Conservation (phyloP, 2,113 vertebrate genomes). For the Psittacula cyanocephala region DNA sequence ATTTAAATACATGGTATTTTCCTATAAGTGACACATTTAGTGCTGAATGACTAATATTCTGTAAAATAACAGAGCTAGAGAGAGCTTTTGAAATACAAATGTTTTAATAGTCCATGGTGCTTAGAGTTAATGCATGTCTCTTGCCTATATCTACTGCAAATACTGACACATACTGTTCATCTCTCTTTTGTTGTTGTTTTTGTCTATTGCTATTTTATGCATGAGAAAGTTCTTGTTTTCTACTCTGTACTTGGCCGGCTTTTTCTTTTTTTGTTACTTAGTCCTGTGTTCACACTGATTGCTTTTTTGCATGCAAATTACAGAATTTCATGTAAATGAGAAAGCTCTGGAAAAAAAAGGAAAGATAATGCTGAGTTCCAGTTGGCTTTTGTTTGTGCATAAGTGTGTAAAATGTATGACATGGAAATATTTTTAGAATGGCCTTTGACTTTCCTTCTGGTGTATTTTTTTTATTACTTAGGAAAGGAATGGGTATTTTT, state of each 20-base stretch:
- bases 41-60: slow-evolving; percentile 37
- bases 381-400: slow-evolving; percentile 66
- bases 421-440: slow-evolving; percentile 66
- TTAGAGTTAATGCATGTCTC: slow-evolving; percentile 68
- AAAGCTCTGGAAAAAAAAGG: slow-evolving; percentile 44
- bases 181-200: slow-evolving; percentile 31
- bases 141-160: slow-evolving; percentile 57
- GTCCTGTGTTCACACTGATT: slow-evolving; percentile 72
- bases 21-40: slow-evolving; percentile 8
- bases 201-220: slow-evolving; percentile 76
- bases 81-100: slow-evolving; percentile 45
- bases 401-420: slow-evolving; percentile 67
- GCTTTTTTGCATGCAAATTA: slow-evolving; percentile 80
- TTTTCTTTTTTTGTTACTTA: slow-evolving; percentile 61
- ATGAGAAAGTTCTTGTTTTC: slow-evolving; percentile 76
- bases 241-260: slow-evolving; percentile 72
- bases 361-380: slow-evolving; percentile 66
- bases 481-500: background rate
- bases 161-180: slow-evolving; percentile 62
- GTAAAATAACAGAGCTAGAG: background rate
- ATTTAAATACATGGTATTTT: background rate
- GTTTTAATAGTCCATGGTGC: slow-evolving; percentile 42
- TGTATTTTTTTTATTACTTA: slow-evolving; percentile 34
- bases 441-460: slow-evolving; percentile 74
- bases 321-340: slow-evolving; percentile 74